Conservation (phyloP, 2,113 vertebrate species). For the Microcebus griseorufus region DNA sequence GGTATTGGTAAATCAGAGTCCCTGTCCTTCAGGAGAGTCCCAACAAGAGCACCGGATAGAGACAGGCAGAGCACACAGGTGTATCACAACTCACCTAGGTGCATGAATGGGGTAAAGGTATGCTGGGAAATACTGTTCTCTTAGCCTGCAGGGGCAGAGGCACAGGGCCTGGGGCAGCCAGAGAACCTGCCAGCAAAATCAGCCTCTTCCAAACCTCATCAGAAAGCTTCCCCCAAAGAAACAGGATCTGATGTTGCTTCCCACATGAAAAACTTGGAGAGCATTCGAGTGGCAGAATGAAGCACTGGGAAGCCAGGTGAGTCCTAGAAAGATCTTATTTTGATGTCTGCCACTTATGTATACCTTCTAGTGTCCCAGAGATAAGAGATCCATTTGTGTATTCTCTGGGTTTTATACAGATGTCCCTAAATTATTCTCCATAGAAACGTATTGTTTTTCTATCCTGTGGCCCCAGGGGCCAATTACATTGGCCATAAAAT, state of each 20-base stretch:
- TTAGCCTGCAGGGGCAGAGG: not conserved
- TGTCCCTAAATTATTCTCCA: conserved; percentile 13
- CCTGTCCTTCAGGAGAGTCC: not conserved
- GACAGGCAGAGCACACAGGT: not conserved
- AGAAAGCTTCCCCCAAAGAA: not conserved
- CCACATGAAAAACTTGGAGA: not conserved
- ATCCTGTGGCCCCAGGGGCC: not conserved
- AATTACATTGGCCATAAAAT: conserved; percentile 49
- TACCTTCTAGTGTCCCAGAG: not conserved
- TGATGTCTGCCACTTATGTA: not conserved
- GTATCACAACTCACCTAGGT: not conserved
- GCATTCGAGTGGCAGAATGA: not conserved
- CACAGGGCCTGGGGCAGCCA: too few species aligned
- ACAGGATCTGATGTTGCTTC: not conserved
- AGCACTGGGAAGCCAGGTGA: not conserved
- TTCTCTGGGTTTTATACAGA: conserved; percentile 10
- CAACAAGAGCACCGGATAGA: not conserved
- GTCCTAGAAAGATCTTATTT: not conserved
- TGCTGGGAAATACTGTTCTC: not conserved
- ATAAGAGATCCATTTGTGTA: not conserved
- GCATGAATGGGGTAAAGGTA: not conserved
- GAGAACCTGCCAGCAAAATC: not conserved
- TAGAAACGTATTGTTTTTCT: conserved; percentile 17
- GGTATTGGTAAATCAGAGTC: not conserved
- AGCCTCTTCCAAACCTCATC: not conserved